phyloP scores from a whole-genome alignment of 1,140 invertebrate genomes.

The Acromyrmex charruanus region DNA sequence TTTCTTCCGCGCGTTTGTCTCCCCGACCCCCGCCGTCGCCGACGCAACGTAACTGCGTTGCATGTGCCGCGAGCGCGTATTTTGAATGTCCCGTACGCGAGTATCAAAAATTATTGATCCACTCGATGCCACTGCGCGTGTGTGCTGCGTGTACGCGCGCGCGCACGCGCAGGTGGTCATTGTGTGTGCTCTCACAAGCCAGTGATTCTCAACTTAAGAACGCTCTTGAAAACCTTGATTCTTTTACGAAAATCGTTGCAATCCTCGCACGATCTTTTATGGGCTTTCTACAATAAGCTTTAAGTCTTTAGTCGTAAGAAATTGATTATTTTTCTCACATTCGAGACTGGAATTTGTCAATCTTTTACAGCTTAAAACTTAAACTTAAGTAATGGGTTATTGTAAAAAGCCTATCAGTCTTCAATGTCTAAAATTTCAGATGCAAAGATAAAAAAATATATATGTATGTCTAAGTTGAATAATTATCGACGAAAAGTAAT shows the following conservation, averaged over 20 bases:
- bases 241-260: neutral
- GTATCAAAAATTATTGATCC: conserved; percentile 84
- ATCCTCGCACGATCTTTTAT: neutral
- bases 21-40: neutral
- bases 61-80: conserved; percentile 67
- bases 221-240: neutral
- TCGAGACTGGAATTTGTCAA: no score
- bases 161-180: conserved; percentile 27
- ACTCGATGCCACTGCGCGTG: conserved; percentile 68
- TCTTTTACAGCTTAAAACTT: no score
- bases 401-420: neutral
- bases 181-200: conserved; percentile 43
- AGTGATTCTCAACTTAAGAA: conserved; percentile 27
- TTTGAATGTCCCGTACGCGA: conserved; percentile 77
- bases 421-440: neutral
- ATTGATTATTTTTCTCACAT: no score
- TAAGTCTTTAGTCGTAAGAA: no score
- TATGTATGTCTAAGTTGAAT: neutral
- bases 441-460: neutral
- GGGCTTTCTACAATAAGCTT: no score
- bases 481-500: neutral
- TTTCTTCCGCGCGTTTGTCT: conserved; percentile 28
- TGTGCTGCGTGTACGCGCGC: conserved; percentile 38
- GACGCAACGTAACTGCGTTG: conserved; percentile 46
- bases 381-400: no score